Percentiles rank a stretch among this genome's conserved stretches.
Conservation (phyloP, 2,797 vertebrate species). For the Anguilla obscura region DNA sequence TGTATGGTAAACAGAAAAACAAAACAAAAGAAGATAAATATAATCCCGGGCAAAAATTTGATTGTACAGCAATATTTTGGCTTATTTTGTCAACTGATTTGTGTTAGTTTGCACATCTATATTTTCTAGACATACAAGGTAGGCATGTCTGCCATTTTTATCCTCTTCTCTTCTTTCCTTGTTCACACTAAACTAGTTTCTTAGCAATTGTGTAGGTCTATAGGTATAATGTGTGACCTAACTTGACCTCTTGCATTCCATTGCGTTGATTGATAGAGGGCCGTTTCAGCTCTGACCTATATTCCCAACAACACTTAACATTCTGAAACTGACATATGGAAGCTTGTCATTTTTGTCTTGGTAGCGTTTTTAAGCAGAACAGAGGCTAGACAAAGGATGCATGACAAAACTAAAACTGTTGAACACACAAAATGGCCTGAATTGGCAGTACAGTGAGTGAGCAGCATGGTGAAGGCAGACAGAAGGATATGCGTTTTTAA, state of each 20-base stretch:
- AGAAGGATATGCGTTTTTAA: too few relatives aligned
- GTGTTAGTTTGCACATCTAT: neutral
- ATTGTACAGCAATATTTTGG: neutral
- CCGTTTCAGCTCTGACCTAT: too few relatives aligned
- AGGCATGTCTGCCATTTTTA: neutral
- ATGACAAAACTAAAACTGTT: too few relatives aligned
- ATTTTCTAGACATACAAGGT: neutral
- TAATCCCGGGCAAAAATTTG: neutral
- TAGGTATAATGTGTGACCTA: neutral
- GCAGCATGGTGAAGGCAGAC: too few relatives aligned
- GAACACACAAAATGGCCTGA: too few relatives aligned
- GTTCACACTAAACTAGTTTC: neutral
- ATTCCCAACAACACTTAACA: too few relatives aligned
- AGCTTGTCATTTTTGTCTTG: too few relatives aligned
- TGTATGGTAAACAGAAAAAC: neutral
- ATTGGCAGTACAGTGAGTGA: too few relatives aligned
- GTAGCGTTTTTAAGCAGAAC: too few relatives aligned
- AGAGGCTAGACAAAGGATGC: too few relatives aligned
- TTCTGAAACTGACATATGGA: too few relatives aligned
- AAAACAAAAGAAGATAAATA: neutral
- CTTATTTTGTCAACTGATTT: neutral
- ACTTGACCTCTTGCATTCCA: neutral
- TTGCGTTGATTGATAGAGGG: too few relatives aligned
- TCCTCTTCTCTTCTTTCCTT: neutral
- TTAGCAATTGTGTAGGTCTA: neutral